Base-by-base conservation (phyloP, 2,888 invertebrate species). In the Gisinianus flammeolus region DNA sequence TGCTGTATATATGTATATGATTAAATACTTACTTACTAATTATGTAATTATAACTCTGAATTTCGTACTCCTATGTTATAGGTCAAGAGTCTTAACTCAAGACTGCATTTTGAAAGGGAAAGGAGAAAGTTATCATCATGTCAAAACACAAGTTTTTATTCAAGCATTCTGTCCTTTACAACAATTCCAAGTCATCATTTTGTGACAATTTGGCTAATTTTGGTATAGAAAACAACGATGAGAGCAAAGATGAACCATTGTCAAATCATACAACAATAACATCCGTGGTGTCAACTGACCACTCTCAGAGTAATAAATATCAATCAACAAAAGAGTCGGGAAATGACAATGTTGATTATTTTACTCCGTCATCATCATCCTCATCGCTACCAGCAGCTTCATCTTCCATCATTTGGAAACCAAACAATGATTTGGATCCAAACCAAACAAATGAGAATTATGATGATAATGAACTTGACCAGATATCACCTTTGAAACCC, bases 101-200 rank as follows among this genome's bases (percentile, higher is more conserved):
- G n/a, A n/a, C n/a, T n/a, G n/a, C n/a, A n/a, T n/a, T n/a, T n/a
- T n/a, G n/a, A n/a, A n/a, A n/a, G n/a, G n/a, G n/a, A n/a, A n/a
- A n/a, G n/a, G n/a, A n/a, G n/a, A n/a, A n/a, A n/a, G n/a, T n/a
- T n/a, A 52, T 44, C 54, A 33, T n/a, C 33, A 70, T 77, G 64
- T 77, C 77, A 12, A 77, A 77, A 31, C 72, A 72, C 22, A 72
- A 72, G 22, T 72, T 72, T 31, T 56, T 72, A 22, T 72, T 68
- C n/a, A 76, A 76, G 56, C 76, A 76, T 68, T 68, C 76, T 19
- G 52, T 76, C 33, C 54, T 31, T 16, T 76, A 68, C 30, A 52
- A 67, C 31, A 66, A 76, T 54, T 76, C 74, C 31, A 62, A 64
- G 22, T 22, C 16, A 22, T 62, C 35, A 22, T 74, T 74, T 24